Percentiles rank a stretch among this genome's conserved stretches.
phyloP scores from a whole-genome alignment of 1,140 invertebrate genomes.

The Andrena cerasifolii region DNA sequence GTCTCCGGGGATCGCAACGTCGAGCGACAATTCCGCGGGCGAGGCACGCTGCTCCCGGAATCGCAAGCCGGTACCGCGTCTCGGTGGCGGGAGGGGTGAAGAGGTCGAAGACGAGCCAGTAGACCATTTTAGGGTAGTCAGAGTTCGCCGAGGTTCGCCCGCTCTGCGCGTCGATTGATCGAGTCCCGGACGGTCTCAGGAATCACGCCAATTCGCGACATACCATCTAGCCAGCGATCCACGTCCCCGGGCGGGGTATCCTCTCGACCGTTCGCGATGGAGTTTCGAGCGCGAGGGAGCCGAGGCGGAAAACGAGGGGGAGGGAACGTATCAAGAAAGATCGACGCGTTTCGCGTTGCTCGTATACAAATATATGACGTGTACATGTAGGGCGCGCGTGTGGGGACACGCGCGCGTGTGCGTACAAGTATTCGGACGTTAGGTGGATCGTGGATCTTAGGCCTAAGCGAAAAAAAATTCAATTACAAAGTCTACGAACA shows the following conservation, averaged over 20 bases:
- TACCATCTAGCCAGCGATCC: too few relatives aligned
- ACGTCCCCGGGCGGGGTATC: too few relatives aligned
- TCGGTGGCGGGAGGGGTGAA: too few relatives aligned
- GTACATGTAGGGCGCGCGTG: neutral
- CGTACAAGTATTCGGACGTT: neutral
- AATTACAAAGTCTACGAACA: constrained; percentile 60
- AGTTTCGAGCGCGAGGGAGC: neutral
- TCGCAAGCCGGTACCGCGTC: too few relatives aligned
- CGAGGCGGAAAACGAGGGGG: neutral
- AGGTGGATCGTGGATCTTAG: constrained; percentile 55
- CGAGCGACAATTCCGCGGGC: too few relatives aligned
- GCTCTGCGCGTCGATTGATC: neutral
- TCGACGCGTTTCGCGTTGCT: neutral
- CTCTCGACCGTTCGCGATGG: constrained; percentile 1
- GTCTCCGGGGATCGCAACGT: too few relatives aligned
- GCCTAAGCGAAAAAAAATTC: constrained; percentile 69
- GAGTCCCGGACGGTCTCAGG: neutral
- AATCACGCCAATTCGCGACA: constrained; percentile 24
- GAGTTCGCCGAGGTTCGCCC: constrained; percentile 8
- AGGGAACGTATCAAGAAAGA: neutral
- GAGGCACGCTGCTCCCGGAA: too few relatives aligned
- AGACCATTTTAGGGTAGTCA: neutral
- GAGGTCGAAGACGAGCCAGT: neutral
- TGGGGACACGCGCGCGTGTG: constrained; percentile 4
- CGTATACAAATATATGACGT: too few relatives aligned